These are phyloP conservation scores for Frieseomelitta varia DNA, from an alignment of 1,140 invertebrate species.

Conservation along the genomic window DNA sequence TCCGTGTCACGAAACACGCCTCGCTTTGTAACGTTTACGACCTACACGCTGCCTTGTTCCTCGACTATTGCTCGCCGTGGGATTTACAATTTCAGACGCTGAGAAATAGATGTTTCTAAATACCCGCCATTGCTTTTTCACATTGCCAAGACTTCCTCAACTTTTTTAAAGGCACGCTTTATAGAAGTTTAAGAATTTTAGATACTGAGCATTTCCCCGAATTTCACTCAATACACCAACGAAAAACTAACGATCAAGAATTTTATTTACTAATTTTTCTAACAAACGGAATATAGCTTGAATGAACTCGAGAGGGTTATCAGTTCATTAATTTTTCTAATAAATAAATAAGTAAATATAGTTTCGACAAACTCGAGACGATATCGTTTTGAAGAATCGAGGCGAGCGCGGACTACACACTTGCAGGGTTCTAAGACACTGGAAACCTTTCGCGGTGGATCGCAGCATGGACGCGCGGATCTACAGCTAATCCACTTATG, in stretches of 20 bases:
- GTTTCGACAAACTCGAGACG: not conserved
- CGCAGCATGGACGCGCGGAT: constrained; percentile 46
- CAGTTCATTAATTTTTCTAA: not conserved
- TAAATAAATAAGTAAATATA: not conserved
- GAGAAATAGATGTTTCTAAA: too few species aligned
- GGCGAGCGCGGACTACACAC: constrained; percentile 9
- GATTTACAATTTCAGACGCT: too few species aligned
- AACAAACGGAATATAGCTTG: too few species aligned
- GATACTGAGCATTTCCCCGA: not conserved
- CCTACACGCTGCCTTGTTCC: not conserved
- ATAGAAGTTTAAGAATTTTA: too few species aligned
- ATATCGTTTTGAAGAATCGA: constrained; percentile 20
- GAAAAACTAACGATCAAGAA: not conserved
- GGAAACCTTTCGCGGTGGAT: constrained; percentile 54
- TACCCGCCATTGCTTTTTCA: too few species aligned
- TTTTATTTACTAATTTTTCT: too few species aligned
- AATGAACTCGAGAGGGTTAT: not conserved
- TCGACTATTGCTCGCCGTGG: too few species aligned
- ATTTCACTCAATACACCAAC: not conserved
- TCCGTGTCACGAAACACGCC: constrained; percentile 6
- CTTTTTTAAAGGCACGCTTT: too few species aligned
- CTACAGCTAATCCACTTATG: constrained; percentile 77
- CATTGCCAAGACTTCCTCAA: not conserved
- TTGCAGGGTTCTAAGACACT: constrained; percentile 52
- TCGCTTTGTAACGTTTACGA: constrained; percentile 13